phyloP scores from a whole-genome alignment of 2,888 invertebrate species.

The Papilio elwesi region DNA sequence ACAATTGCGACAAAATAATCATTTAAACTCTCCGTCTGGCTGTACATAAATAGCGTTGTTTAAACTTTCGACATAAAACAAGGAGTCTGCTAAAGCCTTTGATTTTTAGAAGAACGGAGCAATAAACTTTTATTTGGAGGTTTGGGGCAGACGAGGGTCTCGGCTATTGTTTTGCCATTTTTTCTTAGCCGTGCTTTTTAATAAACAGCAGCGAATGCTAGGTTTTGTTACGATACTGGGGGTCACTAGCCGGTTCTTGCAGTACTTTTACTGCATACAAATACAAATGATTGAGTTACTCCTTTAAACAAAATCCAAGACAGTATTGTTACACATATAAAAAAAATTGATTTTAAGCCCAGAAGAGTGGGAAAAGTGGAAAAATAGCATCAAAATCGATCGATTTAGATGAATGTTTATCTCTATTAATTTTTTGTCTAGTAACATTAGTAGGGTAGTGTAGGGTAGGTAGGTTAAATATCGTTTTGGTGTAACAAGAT shows the following conservation, averaged over 20 bases:
- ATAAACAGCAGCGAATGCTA: slow-evolving; percentile 36
- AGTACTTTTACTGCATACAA: slow-evolving; percentile 2
- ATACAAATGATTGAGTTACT: not conserved
- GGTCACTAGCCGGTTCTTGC: slow-evolving; percentile 1
- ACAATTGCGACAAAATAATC: not conserved
- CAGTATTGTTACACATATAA: too few species aligned
- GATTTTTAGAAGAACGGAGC: slow-evolving; percentile 32
- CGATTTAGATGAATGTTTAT: not conserved
- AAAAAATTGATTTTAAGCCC: too few species aligned
- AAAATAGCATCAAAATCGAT: too few species aligned
- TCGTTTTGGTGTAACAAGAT: not conserved
- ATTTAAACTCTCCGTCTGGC: slow-evolving; percentile 3
- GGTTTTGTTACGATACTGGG: slow-evolving; percentile 21
- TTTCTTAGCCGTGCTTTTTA: slow-evolving; percentile 36
- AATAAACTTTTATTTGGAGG: slow-evolving; percentile 37
- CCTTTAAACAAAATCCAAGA: not conserved
- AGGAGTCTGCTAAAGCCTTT: slow-evolving; percentile 25
- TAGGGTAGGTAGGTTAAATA: too few species aligned
- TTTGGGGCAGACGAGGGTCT: slow-evolving; percentile 22
- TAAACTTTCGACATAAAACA: slow-evolving; percentile 26
- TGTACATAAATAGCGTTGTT: slow-evolving; percentile 23
- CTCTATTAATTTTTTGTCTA: too few species aligned
- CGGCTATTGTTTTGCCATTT: slow-evolving; percentile 38
- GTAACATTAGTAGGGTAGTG: too few species aligned
- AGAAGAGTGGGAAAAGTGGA: too few species aligned